Base-by-base conservation (phyloP, 2,888 invertebrate species). In the Linnaemya vulpina region DNA sequence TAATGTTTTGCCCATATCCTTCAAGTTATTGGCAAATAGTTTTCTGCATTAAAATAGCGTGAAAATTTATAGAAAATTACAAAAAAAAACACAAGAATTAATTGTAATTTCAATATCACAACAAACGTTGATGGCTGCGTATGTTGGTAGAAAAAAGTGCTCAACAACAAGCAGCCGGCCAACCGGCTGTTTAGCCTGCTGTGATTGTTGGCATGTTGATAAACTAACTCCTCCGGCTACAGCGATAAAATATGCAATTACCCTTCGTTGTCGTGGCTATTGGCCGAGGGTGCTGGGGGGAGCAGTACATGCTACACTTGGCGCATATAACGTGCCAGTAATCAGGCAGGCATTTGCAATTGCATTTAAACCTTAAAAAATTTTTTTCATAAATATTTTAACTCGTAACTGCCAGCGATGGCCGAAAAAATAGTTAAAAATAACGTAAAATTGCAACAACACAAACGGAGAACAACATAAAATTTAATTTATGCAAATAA, bases 401-500 rank as follows among this genome's bases (percentile, higher is more conserved):
- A 30, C 9, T 22, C 17, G 17, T 22, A 60, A 25, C 58, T n/a
- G 49, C 46, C 38, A 17, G 49, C 68, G 58, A 62, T 62, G 62
- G 25, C 13, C 25, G 60, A 77, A 60, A n/a, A 76, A 43, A 40
- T 40, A 40, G 67, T 58, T 70, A 51, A 15, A 63, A 71, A 62
- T 30, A 30, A 46, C 25, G 11, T n/a, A 25, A 71, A 63, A 58
- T 51, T 11, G 13, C 25, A 17, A n/a, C 15, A 58, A 20, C n/a
- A 5, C 30, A 30, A 30, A 2, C 3, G 30, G 17, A 58, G 20
- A 15, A 22, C 43, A 55, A 76, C 11, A 25, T 38, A 63, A 58
- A 62, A 58, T 38, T 88, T 89, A 89, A 90, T 90, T 90, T 90
- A 90, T 90, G 89, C 90, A 89, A 90, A 90, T 90, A 90, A 90